A percentile compares a stretch with the other conserved stretches of the same genome.
These are phyloP conservation scores for Leistus spinibarbis DNA, from an alignment of 2,888 invertebrate species.

Conservation along the genomic window DNA sequence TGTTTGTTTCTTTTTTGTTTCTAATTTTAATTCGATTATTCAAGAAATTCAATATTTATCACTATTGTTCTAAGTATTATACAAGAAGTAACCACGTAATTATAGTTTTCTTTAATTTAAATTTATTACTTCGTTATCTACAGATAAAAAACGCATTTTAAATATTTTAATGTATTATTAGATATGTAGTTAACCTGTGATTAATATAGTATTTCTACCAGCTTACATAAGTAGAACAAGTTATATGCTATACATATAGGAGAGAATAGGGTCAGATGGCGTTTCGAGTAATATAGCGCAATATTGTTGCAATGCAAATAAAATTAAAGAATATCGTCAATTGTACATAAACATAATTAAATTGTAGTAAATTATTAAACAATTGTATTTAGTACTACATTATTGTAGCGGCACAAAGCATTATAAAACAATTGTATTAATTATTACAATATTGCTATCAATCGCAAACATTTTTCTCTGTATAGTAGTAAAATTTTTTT, in stretches of 20 bases:
- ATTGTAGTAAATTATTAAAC: too few relatives aligned
- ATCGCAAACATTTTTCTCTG: too few relatives aligned
- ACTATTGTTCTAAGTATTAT: background rate
- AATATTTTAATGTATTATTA: background rate
- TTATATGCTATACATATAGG: too few relatives aligned
- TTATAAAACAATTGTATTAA: too few relatives aligned
- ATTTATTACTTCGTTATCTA: background rate
- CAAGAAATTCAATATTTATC: background rate
- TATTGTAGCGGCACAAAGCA: too few relatives aligned
- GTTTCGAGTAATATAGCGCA: background rate
- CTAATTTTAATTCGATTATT: background rate
- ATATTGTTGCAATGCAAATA: background rate
- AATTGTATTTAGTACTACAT: too few relatives aligned
- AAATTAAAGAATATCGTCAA: too few relatives aligned
- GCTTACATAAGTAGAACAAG: background rate
- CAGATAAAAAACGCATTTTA: background rate
- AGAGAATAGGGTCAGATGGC: background rate
- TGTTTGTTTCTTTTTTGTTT: too few relatives aligned
- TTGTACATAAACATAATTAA: too few relatives aligned
- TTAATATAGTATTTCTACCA: background rate
- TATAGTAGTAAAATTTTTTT: too few relatives aligned
- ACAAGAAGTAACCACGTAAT: background rate
- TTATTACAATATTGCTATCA: too few relatives aligned
- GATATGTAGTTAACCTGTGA: background rate
- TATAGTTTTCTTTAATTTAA: background rate